phyloP scores from a whole-genome alignment of 1,140 invertebrate species.

The Vanessa atalanta region DNA sequence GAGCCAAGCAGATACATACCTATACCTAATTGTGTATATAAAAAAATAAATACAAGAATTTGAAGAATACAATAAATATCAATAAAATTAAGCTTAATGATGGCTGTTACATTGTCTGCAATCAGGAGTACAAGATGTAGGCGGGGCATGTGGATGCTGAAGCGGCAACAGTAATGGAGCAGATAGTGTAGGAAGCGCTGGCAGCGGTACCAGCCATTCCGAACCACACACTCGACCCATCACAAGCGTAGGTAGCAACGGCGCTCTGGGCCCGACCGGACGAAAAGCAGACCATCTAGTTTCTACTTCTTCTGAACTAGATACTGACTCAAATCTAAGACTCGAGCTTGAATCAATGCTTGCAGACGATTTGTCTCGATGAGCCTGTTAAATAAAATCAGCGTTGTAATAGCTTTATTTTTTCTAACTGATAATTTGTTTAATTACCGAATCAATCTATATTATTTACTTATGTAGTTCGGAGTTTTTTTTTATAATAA shows the following conservation, averaged over 20 bases:
- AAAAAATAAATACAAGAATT: not conserved
- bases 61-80: not conserved
- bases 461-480: too few relatives aligned
- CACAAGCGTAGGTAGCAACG: constrained; percentile 65
- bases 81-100: constrained; percentile 37
- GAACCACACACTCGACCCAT: constrained; percentile 75
- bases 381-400: constrained; percentile 45
- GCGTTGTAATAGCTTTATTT: not conserved
- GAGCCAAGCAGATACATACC: not conserved
- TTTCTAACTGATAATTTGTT: not conserved
- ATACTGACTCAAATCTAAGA: constrained; percentile 57
- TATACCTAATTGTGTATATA: not conserved
- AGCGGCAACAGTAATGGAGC: constrained; percentile 61
- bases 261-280: constrained; percentile 65
- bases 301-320: constrained; percentile 63
- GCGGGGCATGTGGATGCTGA: constrained; percentile 60
- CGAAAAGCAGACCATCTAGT: constrained; percentile 72
- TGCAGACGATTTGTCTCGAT: constrained; percentile 49
- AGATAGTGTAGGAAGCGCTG: constrained; percentile 63
- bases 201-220: constrained; percentile 71
- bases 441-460: too few relatives aligned
- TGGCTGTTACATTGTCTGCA: constrained; percentile 70
- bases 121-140: constrained; percentile 59
- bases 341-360: constrained; percentile 38
- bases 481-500: too few relatives aligned